phyloP scores from a whole-genome alignment of 2,797 vertebrate genomes.

The Mionectes olivaceus region DNA sequence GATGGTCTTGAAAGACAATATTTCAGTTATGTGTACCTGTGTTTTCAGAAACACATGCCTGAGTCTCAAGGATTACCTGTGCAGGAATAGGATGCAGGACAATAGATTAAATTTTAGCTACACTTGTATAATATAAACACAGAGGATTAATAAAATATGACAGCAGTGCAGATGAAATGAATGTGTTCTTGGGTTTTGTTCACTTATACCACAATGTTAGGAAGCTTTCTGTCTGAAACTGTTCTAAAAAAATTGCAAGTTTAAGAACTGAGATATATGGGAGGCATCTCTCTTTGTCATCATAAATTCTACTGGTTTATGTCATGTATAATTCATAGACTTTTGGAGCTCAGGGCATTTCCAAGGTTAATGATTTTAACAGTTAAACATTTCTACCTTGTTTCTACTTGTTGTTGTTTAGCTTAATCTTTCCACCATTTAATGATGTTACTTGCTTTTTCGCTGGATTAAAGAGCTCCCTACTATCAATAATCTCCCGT shows the following conservation, averaged over 20 bases:
- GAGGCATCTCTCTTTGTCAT: neutral
- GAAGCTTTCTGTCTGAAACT: neutral
- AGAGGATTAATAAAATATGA: neutral
- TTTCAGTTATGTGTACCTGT: neutral
- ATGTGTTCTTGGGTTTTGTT: neutral
- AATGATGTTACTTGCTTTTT: neutral
- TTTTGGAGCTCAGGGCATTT: neutral
- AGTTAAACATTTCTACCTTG: neutral
- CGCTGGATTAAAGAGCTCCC: neutral
- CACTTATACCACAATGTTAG: neutral
- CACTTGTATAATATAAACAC: neutral
- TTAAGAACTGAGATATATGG: neutral
- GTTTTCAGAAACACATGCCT: neutral
- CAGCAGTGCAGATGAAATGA: neutral
- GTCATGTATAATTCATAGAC: neutral
- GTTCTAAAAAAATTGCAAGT: neutral
- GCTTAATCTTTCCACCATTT: constrained; percentile 1
- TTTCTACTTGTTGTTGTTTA: neutral
- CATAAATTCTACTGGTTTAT: neutral
- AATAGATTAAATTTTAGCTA: neutral
- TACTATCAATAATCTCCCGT: neutral
- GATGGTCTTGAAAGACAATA: neutral
- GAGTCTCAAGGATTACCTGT: constrained; percentile 57
- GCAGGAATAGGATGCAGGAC: neutral
- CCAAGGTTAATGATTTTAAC: neutral